Percentiles rank a stretch among this genome's conserved stretches.
Evolutionary conservation across 1,140 invertebrate genomes (phyloP).

Genomic region (Maconellicoccus hirsutus): DNA sequence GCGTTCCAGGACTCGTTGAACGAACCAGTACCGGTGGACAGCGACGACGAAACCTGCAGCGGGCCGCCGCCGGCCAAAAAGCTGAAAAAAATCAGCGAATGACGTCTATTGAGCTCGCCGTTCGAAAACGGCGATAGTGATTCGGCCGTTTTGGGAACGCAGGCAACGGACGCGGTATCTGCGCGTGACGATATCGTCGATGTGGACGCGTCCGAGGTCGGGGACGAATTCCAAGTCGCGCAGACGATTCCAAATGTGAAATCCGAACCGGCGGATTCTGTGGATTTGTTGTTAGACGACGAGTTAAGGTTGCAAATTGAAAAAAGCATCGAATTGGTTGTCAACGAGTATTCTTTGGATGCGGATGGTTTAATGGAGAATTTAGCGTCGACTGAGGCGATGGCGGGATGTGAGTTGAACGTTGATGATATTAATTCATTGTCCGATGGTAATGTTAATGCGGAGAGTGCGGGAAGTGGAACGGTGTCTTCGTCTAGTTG

Average conservation of each 20-base stretch:
- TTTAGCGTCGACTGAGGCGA: not conserved
- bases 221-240: not conserved
- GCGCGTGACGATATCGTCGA: not conserved
- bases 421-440: too few species aligned
- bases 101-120: conserved; percentile 7
- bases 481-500: not conserved
- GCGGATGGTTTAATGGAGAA: not conserved
- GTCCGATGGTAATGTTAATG: too few species aligned
- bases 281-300: not conserved
- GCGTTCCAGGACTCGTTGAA: conserved; percentile 14
- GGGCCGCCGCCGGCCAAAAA: conserved; percentile 11
- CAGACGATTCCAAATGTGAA: not conserved
- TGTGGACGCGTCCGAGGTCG: not conserved
- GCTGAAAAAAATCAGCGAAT: not conserved
- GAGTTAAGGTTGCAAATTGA: not conserved
- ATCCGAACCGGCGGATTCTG: not conserved
- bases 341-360: not conserved
- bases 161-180: too few species aligned
- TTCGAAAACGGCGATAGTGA: not conserved
- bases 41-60: not conserved
- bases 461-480: not conserved
- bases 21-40: not conserved
- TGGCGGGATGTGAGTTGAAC: not conserved
- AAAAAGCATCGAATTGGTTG: not conserved
- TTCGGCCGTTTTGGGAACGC: not conserved